These are phyloP conservation scores for Spodoptera picta DNA, from an alignment of 2,888 invertebrate species.

Conservation along the genomic window DNA sequence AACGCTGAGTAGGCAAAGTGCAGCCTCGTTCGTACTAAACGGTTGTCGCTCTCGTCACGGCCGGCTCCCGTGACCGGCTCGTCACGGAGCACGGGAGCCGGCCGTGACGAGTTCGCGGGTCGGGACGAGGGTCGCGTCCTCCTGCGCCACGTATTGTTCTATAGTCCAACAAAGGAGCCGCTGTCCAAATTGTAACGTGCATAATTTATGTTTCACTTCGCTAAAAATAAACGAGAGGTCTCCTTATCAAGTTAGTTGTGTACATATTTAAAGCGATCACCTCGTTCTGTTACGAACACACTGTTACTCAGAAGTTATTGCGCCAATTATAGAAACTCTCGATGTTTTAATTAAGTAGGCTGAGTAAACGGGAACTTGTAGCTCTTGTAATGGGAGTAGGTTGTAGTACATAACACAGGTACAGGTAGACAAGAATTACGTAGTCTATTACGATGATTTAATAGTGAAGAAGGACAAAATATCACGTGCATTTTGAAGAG, in stretches of 20 bases:
- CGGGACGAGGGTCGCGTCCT: slow-evolving; percentile 57
- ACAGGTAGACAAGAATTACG: too few relatives aligned
- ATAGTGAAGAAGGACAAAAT: too few relatives aligned
- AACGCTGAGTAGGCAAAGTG: not conserved
- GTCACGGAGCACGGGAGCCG: slow-evolving; percentile 7
- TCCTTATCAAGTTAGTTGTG: slow-evolving; percentile 45
- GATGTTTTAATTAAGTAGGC: slow-evolving; percentile 16
- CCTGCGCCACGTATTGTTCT: slow-evolving; percentile 46
- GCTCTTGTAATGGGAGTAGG: not conserved
- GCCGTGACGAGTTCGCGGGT: too few relatives aligned
- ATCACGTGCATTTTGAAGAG: too few relatives aligned
- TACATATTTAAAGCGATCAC: slow-evolving; percentile 49
- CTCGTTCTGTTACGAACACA: slow-evolving; percentile 22
- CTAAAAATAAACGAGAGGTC: slow-evolving; percentile 52
- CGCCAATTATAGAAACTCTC: slow-evolving; percentile 41
- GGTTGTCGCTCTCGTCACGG: not conserved
- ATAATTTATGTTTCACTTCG: slow-evolving; percentile 54
- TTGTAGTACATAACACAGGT: too few relatives aligned
- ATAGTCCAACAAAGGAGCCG: slow-evolving; percentile 44
- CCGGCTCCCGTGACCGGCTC: slow-evolving; percentile 22
- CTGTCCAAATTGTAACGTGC: slow-evolving; percentile 56
- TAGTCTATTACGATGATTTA: too few relatives aligned
- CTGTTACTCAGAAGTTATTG: slow-evolving; percentile 41
- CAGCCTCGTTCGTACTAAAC: slow-evolving; percentile 24
- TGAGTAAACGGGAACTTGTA: slow-evolving; percentile 7